Conservation (phyloP, 2,797 vertebrate species). For the Streptopelia turtur region DNA sequence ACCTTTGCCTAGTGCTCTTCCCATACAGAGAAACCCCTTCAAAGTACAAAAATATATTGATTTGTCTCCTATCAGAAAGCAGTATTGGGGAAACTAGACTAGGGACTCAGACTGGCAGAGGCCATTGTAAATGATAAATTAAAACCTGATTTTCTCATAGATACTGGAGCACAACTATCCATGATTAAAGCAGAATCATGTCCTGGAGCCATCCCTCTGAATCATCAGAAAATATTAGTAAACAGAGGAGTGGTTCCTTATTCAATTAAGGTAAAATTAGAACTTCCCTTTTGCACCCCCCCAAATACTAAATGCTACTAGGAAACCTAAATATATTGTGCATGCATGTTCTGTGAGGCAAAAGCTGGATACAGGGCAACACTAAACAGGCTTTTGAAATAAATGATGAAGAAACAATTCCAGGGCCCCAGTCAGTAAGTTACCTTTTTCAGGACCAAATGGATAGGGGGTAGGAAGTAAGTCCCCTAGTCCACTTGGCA, state of each 20-base stretch:
- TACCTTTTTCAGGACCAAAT: background rate
- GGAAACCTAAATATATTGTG: background rate
- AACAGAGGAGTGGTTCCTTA: background rate
- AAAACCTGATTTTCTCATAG: background rate
- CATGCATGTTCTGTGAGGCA: background rate
- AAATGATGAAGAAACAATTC: background rate
- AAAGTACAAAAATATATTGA: background rate
- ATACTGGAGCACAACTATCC: background rate
- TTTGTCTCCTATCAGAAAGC: background rate
- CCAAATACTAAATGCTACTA: background rate
- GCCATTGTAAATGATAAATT: background rate
- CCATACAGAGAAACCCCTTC: background rate
- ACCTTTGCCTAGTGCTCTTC: background rate
- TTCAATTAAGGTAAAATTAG: background rate
- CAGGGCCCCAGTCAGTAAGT: background rate
- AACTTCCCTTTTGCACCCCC: background rate
- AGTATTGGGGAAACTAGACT: background rate
- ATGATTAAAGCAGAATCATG: background rate
- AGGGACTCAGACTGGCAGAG: background rate
- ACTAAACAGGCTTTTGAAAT: background rate
- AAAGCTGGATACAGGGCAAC: background rate
- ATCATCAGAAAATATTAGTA: background rate
- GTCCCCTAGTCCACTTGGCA: background rate
- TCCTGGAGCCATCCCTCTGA: background rate
- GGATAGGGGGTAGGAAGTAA: background rate